Evolutionary conservation across 2,797 vertebrate species (phyloP), one percentile per base, ranked within the genome.

Genomic region (Pogonophryne albipinna): DNA sequence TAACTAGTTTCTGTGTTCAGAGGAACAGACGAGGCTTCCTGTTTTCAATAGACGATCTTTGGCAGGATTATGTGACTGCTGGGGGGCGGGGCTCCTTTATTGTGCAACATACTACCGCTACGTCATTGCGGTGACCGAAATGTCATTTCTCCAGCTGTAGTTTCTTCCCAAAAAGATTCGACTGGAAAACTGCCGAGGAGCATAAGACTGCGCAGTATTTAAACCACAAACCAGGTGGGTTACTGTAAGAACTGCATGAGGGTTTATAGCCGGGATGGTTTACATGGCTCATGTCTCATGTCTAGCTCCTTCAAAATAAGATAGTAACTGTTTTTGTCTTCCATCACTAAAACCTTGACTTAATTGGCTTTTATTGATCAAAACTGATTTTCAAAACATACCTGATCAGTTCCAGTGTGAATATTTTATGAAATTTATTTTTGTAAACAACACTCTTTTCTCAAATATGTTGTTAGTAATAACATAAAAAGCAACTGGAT

Each of bases 41-140:
- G 42, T 67, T 15, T 41, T 1, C 1, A 46, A 52, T 27, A 76
- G 47, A 78, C 62, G 70, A 80, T 84, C 82, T 80, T 62, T 15
- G 69, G 1, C 17, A 0, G 52, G 6, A 6, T 66, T 66, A 44
- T 15, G 3, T 16, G 13, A 62, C 17, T 0, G 12, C 9, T 13
- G 41, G 47, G 56, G 78, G 85, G 76, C 73, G 78, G 77, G 82
- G 52, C 69, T 57, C 1, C 0, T 0, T 4, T 42, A 6, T 79
- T 84, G 75, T n/a, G 69, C 79, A 75, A 87, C 74, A 69, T 13
- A 12, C 41, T 20, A 0, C 56, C 17, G 14, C 44, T 51, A 83
- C 78, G 57, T 83, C 75, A 88, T 7, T 31, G 7, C 17, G 0
- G 41, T 61, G 59, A 68, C 10, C 17, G 19, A 19, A 4, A 47